phyloP scores from a whole-genome alignment of 2,888 invertebrate species.

The Brachynemurus nebulosus region DNA sequence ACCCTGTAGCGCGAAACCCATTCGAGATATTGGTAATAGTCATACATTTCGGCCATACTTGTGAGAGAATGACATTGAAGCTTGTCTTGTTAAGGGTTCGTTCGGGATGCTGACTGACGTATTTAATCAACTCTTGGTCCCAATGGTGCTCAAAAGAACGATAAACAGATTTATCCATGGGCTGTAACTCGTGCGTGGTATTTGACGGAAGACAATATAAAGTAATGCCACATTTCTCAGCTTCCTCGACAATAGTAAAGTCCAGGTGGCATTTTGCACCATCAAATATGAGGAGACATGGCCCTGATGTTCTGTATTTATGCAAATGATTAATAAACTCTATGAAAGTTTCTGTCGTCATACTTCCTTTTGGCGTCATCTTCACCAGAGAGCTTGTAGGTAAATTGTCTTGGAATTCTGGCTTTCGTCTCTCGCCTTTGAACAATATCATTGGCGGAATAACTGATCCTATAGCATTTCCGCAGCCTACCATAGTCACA shows the following conservation, averaged over 20 bases:
- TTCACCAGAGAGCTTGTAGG: slow-evolving; percentile 15
- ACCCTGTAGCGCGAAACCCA: slow-evolving; percentile 21
- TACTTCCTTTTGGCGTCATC: slow-evolving; percentile 20
- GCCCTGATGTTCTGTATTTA: slow-evolving; percentile 16
- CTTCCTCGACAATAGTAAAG: slow-evolving; percentile 15
- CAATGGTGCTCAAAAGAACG: slow-evolving; percentile 16
- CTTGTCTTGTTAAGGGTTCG: slow-evolving; percentile 14
- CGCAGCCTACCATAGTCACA: slow-evolving; percentile 14
- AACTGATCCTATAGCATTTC: slow-evolving; percentile 11
- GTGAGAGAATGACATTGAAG: slow-evolving; percentile 17
- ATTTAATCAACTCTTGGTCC: slow-evolving; percentile 17
- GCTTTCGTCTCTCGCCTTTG: slow-evolving; percentile 15
- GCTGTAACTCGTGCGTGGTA: slow-evolving; percentile 16
- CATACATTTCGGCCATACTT: slow-evolving; percentile 21
- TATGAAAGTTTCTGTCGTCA: slow-evolving; percentile 16
- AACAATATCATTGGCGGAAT: slow-evolving; percentile 14
- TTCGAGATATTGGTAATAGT: slow-evolving; percentile 20
- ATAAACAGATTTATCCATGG: slow-evolving; percentile 17
- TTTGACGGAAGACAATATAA: slow-evolving; percentile 17
- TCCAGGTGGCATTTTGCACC: slow-evolving; percentile 17
- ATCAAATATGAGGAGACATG: slow-evolving; percentile 18
- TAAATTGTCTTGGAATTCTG: slow-evolving; percentile 17
- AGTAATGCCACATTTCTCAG: slow-evolving; percentile 14
- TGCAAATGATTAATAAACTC: slow-evolving; percentile 15
- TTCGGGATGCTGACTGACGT: slow-evolving; percentile 12